These are phyloP conservation scores for Pocillopora grandis DNA, from an alignment of 92 coral and sea anemone genomes.

Conservation along the genomic window DNA sequence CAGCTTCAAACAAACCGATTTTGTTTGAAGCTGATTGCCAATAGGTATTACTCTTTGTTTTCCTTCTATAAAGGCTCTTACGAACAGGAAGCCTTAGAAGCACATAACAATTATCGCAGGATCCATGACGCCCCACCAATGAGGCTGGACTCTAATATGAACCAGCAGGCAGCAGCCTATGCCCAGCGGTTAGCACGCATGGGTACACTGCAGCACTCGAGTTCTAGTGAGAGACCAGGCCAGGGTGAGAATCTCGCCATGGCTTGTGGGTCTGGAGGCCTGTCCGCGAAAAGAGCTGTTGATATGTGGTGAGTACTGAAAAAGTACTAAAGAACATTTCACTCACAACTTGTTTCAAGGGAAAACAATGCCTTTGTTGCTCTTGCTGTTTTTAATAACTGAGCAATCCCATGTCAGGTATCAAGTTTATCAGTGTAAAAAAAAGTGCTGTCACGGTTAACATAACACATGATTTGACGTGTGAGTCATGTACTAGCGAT, in stretches of 20 bases:
- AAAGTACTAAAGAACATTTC: too few relatives aligned
- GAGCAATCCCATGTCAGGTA: too few relatives aligned
- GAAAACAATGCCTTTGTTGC: too few relatives aligned
- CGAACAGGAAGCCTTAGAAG: slow-evolving; percentile 54
- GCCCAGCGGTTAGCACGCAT: slow-evolving; percentile 58
- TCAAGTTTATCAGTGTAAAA: too few relatives aligned
- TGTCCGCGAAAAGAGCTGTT: slow-evolving; percentile 19
- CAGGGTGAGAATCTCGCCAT: slow-evolving; percentile 84
- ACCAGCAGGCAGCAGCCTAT: slow-evolving; percentile 58
- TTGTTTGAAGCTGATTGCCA: too few relatives aligned
- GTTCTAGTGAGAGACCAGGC: slow-evolving; percentile 72
- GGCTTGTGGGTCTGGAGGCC: slow-evolving; percentile 43
- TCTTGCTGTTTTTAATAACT: too few relatives aligned
- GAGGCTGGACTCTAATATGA: slow-evolving; percentile 57
- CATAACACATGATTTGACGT: too few relatives aligned
- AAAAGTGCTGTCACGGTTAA: too few relatives aligned
- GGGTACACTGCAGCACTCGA: slow-evolving; percentile 72
- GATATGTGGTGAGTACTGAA: slow-evolving; percentile 55
- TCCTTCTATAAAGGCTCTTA: not conserved
- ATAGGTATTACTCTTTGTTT: too few relatives aligned
- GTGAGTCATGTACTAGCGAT: too few relatives aligned
- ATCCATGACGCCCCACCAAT: slow-evolving; percentile 72
- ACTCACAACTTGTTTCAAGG: too few relatives aligned
- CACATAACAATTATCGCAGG: slow-evolving; percentile 72
- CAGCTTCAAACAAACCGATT: too few relatives aligned